These are phyloP conservation scores for Lasiurus cinereus DNA, from an alignment of 2,113 vertebrate species.

Conservation along the genomic window DNA sequence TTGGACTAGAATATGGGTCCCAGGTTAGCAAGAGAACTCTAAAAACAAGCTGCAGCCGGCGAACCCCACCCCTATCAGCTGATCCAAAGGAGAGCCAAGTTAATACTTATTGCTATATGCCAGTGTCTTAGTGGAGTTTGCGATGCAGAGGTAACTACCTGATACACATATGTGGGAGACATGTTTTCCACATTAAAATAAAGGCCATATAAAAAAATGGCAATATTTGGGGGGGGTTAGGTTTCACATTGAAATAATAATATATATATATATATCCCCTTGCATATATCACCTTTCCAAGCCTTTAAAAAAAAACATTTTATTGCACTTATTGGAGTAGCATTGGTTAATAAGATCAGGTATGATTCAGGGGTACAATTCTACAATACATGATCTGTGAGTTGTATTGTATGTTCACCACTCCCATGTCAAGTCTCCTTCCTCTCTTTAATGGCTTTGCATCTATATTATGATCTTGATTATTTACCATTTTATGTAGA, in stretches of 20 bases:
- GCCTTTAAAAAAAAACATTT: background rate
- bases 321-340: background rate
- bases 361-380: background rate
- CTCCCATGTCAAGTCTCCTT: background rate
- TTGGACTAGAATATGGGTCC: background rate
- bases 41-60: background rate
- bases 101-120: background rate
- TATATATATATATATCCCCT: background rate
- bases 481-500: background rate
- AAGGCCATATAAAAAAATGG: background rate
- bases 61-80: rapidly evolving
- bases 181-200: background rate
- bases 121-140: background rate
- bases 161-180: background rate
- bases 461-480: background rate
- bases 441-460: background rate
- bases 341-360: background rate
- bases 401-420: background rate
- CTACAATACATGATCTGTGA: background rate
- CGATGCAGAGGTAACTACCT: background rate
- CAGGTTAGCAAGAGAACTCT: background rate
- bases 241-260: background rate
- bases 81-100: background rate
- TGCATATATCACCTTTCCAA: background rate
- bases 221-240: background rate